Evolutionary conservation across 2,888 invertebrate species (phyloP), one percentile per base, ranked within the genome.

Genomic region (Thymelicus sylvestris): DNA sequence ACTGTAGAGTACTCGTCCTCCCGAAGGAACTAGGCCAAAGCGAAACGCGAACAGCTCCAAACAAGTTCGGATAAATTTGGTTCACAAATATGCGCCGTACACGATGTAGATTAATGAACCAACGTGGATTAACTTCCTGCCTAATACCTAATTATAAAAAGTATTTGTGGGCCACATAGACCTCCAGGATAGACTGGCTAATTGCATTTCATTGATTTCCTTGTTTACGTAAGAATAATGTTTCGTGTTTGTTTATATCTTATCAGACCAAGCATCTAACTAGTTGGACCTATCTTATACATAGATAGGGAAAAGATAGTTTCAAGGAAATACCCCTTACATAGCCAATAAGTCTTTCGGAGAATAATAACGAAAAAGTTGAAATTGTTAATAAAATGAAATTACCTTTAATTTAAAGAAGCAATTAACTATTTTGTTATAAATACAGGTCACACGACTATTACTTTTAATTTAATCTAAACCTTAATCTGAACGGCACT

Each of bases 11-110:
- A 61, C 50, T 67, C 61, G 50, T n/a, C 67, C 61, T 61, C 19
- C 39, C 61, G 38, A 52, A 67, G 67, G 48, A 67, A 67, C 61
- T 67, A 67, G 61, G 67, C 61, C 67, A 67, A n/a, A n/a, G n/a
- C n/a, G n/a, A n/a, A n/a, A n/a, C n/a, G n/a, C n/a, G n/a, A n/a
- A 24, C 39, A 50, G 60, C 60, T 50, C 61, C 61, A 67, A 61
- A 67, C 52, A 52, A 19, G 61, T 52, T 61, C 44, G 61, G 61
- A 62, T 52, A 41, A 67, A 67, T 52, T 67, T 62, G 50, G 60
- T 48, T 19, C 61, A 52, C 61, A 52, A 67, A 67, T 44, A 41
- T 52, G 61, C 61, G 61, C 39, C 52, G 8, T 24, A n/a, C 7
- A 48, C 52, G 61, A 62, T 52, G 50, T 52, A 67, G 61, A 67